These are phyloP conservation scores for Pogonocherus hispidulus DNA, from an alignment of 2,888 invertebrate genomes.

Conservation along the genomic window DNA sequence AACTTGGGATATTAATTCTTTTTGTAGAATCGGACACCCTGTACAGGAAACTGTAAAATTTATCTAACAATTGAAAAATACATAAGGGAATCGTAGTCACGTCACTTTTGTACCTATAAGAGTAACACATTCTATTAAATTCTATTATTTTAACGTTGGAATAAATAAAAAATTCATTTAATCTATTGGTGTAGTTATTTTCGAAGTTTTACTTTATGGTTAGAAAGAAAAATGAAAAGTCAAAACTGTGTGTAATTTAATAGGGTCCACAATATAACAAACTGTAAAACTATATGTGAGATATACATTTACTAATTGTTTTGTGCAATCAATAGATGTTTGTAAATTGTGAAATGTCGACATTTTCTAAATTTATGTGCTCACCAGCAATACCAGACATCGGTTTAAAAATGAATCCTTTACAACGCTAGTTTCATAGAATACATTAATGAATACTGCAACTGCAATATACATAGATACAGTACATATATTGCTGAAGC, in stretches of 20 bases:
- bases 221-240: too few species aligned
- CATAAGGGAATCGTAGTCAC: too few species aligned
- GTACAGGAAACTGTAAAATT: too few species aligned
- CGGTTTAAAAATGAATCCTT: slow-evolving; percentile 16
- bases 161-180: too few species aligned
- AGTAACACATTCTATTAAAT: too few species aligned
- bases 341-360: slow-evolving; percentile 31
- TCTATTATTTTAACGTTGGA: too few species aligned
- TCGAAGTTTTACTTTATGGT: too few species aligned
- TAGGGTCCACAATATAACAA: slow-evolving; percentile 9
- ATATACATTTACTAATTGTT: slow-evolving; percentile 20
- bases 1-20: too few species aligned
- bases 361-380: slow-evolving; percentile 32
- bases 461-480: neutral
- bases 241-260: slow-evolving; percentile 6
- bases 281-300: slow-evolving; percentile 23
- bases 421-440: neutral
- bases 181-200: too few species aligned
- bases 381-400: slow-evolving; percentile 2
- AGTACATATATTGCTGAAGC: neutral
- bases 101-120: too few species aligned
- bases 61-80: too few species aligned
- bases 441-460: slow-evolving; percentile 10
- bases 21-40: too few species aligned
- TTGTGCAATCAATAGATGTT: slow-evolving; percentile 24